Base-by-base conservation (phyloP, 2,113 vertebrate species). In the Aphelocoma coerulescens region DNA sequence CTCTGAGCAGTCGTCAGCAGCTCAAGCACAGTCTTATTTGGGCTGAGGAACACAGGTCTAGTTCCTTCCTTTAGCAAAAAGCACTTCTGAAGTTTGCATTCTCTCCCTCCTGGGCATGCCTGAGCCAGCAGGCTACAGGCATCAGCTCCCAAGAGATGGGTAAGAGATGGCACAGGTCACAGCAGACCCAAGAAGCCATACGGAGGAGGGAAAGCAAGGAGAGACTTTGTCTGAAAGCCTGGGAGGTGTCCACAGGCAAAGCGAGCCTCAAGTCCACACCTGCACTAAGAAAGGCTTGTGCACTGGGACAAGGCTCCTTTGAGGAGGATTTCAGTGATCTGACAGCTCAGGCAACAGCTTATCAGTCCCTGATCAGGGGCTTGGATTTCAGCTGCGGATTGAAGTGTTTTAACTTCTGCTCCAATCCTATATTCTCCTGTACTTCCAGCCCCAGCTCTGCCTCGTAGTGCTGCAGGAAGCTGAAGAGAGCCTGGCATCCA, bases 81-180 rank as follows among this genome's bases (percentile, higher is more conserved):
- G 13, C 0, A 0, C 5, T 62, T 87, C 46, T 37, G n/a, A 69
- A 51, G 23, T 14, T 23, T 10, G 0, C 8, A 9, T 72, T 89
- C 65, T 28, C n/a, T 27, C 39, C 20, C 24, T 52, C 23, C 61
- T 26, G 37, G 16, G 32, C 28, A 30, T 16, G 13, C 20, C 51
- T 6, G 11, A 66, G 54, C 49, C 35, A 79, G 57, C 35, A 67
- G 17, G 37, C 33, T 80, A 23, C 16, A 44, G 59, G 43, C 17
- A 28, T 54, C 52, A 49, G 27, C 32, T 87, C 68, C 46, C 41
- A 37, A 72, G 65, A 88, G 27, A 4, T 30, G 21, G 20, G 30
- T 41, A 13, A 43, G 61, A 89, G 41, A 49, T 69, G 27, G 32
- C 44, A 52, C 7, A 11, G 18, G 49, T 58, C 68, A 19, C 51